Evolutionary conservation across 2,888 invertebrate genomes (phyloP), one percentile per base, ranked within the genome.

Genomic region (Mantis religiosa): DNA sequence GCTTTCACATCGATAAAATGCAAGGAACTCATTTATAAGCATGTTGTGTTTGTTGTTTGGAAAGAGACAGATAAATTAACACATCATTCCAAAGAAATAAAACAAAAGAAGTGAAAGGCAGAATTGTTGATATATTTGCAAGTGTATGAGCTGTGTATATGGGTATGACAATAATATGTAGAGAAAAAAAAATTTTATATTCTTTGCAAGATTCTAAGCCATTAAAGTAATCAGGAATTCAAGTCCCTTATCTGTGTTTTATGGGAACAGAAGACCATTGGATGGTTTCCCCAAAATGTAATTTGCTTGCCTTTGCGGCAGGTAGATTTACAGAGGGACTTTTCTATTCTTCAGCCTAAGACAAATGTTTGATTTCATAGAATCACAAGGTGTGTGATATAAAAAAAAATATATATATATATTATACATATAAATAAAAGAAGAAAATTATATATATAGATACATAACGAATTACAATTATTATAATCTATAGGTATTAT

Each of bases 361-460:
- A 89, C 88, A 88, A 89, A 89, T 54, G 47, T 82, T 82, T 86
- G 87, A 90, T 90, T 90, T 88, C 88, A 90, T 90, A 90, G 89
- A 89, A 90, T 90, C 90, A 90, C 89, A 90, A 89, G 89, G 89
- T 87, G 90, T 90, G 90, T 89, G 89, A 90, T 90, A 90, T 84
- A 89, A 87, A 90, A 89, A 89, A 89, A 89, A 89, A 89, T 84
- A 89, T 88, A 90, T 89, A 89, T 90, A 89, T 90, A 90, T 89
- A 89, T 89, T 88, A 90, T 90, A 89, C 88, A 89, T 86, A 89
- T 87, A 81, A 88, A 89, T 85, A 41, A 89, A 89, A 88, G 84
- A 89, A 82, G 85, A 89, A 88, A 88, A 89, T 88, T 89, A 90
- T 90, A 90, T 34, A 34, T 89, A 90, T 89, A 90, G 87, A 90